Evolutionary conservation across 2,113 vertebrate species (phyloP).

Genomic region (Nymphicus hollandicus): DNA sequence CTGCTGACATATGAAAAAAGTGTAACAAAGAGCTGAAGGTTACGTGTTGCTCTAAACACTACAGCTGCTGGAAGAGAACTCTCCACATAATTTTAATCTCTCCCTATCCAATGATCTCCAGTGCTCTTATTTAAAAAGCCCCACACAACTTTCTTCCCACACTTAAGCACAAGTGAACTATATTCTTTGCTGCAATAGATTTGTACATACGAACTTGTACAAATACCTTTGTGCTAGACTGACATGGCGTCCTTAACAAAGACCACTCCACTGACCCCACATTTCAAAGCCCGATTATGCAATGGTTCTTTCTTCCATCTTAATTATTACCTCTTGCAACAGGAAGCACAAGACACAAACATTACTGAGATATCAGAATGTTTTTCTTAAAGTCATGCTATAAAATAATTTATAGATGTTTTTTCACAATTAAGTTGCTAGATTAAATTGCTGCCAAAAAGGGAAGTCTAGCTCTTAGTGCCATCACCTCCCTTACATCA

Average conservation of each 20-base stretch:
- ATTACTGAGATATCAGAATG: background rate
- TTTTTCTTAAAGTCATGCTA: background rate
- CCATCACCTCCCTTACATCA: background rate
- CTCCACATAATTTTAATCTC: background rate
- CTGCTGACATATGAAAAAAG: background rate
- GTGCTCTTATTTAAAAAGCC: background rate
- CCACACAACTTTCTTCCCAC: background rate
- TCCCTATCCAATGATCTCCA: fast-evolving
- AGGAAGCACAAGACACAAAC: background rate
- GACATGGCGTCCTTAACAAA: background rate
- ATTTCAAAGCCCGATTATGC: background rate
- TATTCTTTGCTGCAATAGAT: background rate
- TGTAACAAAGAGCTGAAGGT: background rate
- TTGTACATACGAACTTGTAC: background rate
- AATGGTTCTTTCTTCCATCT: background rate
- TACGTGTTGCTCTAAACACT: background rate
- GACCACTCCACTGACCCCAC: background rate
- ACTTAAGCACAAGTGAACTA: background rate
- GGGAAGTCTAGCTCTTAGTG: background rate
- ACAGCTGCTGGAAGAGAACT: background rate
- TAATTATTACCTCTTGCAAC: background rate
- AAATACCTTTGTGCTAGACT: background rate
- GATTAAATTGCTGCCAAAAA: background rate
- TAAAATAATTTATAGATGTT: background rate
- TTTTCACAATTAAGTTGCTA: background rate